Evolutionary conservation across 1,140 invertebrate species (phyloP), one percentile per base, ranked within the genome.

Genomic region (Drosophila bipectinata): DNA sequence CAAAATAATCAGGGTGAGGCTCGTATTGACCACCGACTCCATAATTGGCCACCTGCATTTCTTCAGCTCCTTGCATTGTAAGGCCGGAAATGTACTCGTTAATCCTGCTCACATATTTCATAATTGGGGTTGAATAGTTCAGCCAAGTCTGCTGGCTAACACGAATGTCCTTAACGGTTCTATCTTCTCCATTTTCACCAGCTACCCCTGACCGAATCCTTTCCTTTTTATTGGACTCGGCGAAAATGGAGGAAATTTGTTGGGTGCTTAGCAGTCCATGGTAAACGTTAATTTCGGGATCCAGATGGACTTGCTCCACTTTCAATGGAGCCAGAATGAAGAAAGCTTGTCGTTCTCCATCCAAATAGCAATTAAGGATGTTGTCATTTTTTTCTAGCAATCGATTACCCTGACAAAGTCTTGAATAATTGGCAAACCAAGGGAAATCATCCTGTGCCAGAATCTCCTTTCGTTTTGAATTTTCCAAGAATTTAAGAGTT

Each of bases 101-200:
- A 47, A 96, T 92, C 60, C 92, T 92, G 30, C 95, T 95, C 12
- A 99, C 93, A 57, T 93, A 93, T 5, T 93, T 94, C 18, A 99
- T 94, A 14, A 95, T 72, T 78, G 98, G 94, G 81, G 98, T 97
- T 15, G 94, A 92, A 77, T 96, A 95, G 75, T 95, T 95, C 10
- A 99, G 93, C 98, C 98, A 99, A 2, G 97, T 96, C 77, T 97
- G 98, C 93, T 99, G 99, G 91, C 97, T 98, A 79, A 99, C 98
- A 68, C 98, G 94, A 92, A 99, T 98, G 6, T 90, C 88, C 95
- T 94, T 3, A 97, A 76, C 48, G 1, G 30, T 37, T 39, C 14
- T 9, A 97, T 24, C 95, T 94, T 92, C 98, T 96, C 55, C 98
- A 93, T 47, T 21, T 5, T 84, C 96, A 14, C 98, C 98, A 2